These are phyloP conservation scores for Lanistes nyassanus DNA, from an alignment of 1,140 invertebrate genomes.

Conservation along the genomic window DNA sequence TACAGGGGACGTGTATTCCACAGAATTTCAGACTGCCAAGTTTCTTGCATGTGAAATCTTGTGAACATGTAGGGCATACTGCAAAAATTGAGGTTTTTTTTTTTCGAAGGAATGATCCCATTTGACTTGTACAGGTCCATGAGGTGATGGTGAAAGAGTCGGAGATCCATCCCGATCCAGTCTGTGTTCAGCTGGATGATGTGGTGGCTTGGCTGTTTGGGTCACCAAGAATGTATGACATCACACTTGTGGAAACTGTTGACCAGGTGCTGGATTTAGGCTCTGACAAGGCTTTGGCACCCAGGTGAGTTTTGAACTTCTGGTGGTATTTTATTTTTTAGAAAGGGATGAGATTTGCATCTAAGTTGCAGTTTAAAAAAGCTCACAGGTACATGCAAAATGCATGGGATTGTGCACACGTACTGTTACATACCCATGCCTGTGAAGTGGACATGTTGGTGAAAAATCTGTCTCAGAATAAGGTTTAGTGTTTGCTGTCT, in stretches of 20 bases:
- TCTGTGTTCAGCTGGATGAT: slow-evolving; percentile 58
- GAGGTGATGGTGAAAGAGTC: slow-evolving; percentile 53
- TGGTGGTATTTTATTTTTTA: neutral
- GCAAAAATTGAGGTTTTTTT: too few species aligned
- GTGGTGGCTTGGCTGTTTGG: slow-evolving; percentile 65
- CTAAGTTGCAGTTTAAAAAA: neutral
- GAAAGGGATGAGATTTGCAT: neutral
- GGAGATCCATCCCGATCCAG: slow-evolving; percentile 59
- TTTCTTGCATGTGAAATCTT: too few species aligned
- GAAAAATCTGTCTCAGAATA: too few species aligned
- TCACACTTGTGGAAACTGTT: slow-evolving; percentile 48
- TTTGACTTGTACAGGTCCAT: slow-evolving; percentile 51
- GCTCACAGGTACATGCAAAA: neutral
- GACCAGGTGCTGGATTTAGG: slow-evolving; percentile 52
- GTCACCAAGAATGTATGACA: slow-evolving; percentile 44
- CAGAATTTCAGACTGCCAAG: too few species aligned
- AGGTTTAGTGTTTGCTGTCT: too few species aligned
- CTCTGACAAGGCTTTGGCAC: slow-evolving; percentile 33
- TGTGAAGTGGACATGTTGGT: too few species aligned
- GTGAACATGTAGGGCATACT: too few species aligned
- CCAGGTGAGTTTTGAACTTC: slow-evolving; percentile 40
- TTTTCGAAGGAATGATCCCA: too few species aligned
- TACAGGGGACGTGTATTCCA: too few species aligned
- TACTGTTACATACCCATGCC: too few species aligned
- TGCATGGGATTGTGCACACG: neutral